phyloP scores from a whole-genome alignment of 2,888 invertebrate genomes.

The Pseudococcus longispinus region DNA sequence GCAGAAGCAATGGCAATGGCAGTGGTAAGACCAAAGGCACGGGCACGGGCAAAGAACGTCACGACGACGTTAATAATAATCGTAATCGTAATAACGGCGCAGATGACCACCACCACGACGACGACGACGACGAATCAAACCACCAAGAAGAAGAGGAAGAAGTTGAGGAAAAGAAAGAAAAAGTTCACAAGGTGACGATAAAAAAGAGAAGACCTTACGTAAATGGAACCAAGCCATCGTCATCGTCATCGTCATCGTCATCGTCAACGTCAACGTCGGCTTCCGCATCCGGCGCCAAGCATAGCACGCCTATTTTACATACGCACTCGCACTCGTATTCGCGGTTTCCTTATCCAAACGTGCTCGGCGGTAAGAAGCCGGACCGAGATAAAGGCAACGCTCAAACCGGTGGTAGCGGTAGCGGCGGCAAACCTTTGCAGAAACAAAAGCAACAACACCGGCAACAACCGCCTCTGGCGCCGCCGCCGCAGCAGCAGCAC shows the following conservation, averaged over 20 bases:
- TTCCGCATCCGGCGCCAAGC: not conserved
- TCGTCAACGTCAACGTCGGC: not conserved
- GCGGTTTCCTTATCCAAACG: not conserved
- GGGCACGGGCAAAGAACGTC: not conserved
- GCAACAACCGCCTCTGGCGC: not conserved
- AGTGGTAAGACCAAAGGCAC: not conserved
- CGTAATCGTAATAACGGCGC: not conserved
- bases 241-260: not conserved
- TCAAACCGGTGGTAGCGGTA: not conserved
- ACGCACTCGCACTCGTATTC: not conserved
- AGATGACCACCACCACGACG: not conserved
- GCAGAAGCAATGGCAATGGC: not conserved
- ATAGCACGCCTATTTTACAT: not conserved
- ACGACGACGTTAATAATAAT: not conserved
- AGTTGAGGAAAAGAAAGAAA: slow-evolving; percentile 48
- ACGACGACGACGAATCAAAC: not conserved
- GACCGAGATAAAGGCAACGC: not conserved
- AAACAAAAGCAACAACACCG: not conserved
- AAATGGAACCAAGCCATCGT: not conserved
- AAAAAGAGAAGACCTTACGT: slow-evolving; percentile 39
- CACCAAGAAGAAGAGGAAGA: slow-evolving; percentile 49
- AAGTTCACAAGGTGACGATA: slow-evolving; percentile 32
- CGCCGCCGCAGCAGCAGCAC: not conserved
- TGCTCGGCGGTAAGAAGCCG: not conserved
- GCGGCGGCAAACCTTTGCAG: not conserved